Conservation (phyloP, 2,797 vertebrate genomes). For the Zalophus californianus region DNA sequence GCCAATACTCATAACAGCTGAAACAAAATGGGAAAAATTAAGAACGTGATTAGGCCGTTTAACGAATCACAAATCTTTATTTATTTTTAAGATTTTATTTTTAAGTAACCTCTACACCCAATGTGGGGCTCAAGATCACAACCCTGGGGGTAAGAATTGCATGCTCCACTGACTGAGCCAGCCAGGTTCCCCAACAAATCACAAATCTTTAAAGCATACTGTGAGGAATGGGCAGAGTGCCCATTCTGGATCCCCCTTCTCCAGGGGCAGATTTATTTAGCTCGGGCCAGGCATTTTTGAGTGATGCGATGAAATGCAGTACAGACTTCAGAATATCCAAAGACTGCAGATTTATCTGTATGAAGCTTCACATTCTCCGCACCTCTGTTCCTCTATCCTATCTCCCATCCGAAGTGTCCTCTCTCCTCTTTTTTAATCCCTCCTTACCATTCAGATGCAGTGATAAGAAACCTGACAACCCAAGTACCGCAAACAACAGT, state of each 20-base stretch:
- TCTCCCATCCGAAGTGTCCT: not conserved
- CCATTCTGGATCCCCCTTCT: not conserved
- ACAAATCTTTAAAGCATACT: not conserved
- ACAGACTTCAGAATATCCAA: not conserved
- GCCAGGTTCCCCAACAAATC: not conserved
- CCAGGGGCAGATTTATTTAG: not conserved
- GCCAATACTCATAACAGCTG: not conserved
- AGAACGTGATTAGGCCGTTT: not conserved
- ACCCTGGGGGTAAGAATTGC: not conserved
- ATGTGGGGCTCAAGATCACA: not conserved
- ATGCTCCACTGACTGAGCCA: not conserved
- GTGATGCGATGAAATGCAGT: not conserved
- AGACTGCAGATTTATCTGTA: not conserved
- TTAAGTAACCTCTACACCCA: not conserved
- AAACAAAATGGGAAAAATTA: conserved; percentile 53
- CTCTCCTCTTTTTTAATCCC: not conserved
- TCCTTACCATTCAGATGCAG: conserved; percentile 31
- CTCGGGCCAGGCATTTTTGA: not conserved
- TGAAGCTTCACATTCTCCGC: not conserved
- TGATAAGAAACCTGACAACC: not conserved
- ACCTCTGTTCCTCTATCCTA: not conserved
- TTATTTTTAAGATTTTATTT: not conserved
- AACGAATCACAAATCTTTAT: not conserved
- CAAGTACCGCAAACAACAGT: not conserved
- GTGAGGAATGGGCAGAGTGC: not conserved